These are phyloP conservation scores for Cygnus olor DNA, from an alignment of 2,797 vertebrate species.

Conservation along the genomic window DNA sequence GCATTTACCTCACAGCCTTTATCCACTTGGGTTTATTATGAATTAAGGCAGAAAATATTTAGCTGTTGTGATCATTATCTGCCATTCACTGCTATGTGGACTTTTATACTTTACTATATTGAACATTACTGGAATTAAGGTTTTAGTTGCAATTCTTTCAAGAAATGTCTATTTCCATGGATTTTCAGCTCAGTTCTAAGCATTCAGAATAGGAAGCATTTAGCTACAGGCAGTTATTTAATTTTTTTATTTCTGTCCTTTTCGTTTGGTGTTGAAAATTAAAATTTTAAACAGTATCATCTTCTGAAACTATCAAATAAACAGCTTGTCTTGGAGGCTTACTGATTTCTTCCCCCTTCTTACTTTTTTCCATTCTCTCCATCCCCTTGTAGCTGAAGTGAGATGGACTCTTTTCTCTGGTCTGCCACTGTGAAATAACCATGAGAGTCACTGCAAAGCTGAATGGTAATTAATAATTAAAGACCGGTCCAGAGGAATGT, in stretches of 20 bases:
- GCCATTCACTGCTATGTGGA: background rate
- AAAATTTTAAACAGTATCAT: background rate
- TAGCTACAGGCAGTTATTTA: slow-evolving; percentile 11
- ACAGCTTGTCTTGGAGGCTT: background rate
- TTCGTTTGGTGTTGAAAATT: slow-evolving; percentile 10
- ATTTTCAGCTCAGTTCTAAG: background rate
- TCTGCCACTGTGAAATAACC: slow-evolving; percentile 5
- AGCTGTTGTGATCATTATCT: background rate
- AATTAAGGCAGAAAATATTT: background rate
- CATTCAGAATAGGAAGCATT: background rate
- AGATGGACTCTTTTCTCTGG: background rate
- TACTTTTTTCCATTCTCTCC: background rate
- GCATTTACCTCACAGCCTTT: background rate
- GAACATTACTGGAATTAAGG: background rate
- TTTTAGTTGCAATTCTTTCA: background rate
- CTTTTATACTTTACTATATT: background rate
- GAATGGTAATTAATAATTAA: slow-evolving; percentile 34
- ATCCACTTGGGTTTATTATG: background rate
- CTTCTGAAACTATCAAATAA: slow-evolving; percentile 16
- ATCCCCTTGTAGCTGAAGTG: background rate
- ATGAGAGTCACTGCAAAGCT: background rate
- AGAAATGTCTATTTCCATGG: background rate
- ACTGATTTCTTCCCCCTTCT: background rate
- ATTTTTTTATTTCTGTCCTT: slow-evolving; percentile 32
- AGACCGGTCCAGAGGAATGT: background rate